A percentile compares a stretch with the other conserved stretches of the same genome.
Conservation (phyloP, 2,888 invertebrate genomes). For the Pheosia tremula region DNA sequence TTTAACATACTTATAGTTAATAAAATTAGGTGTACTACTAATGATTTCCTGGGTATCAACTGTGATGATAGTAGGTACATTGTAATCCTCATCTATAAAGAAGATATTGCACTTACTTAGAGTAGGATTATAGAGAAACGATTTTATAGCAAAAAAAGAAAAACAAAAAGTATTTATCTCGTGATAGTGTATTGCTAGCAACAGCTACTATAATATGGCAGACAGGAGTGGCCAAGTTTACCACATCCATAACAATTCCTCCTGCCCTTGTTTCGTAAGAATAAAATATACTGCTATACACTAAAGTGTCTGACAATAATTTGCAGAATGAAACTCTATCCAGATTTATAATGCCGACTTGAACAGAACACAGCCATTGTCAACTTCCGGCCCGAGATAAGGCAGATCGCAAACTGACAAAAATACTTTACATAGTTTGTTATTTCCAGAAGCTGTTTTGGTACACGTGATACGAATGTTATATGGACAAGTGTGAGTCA, state of each 20-base stretch:
- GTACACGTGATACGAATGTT: constrained; percentile 65
- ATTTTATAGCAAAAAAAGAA: too few species aligned
- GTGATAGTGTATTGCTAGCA: too few species aligned
- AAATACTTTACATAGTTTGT: constrained; percentile 62
- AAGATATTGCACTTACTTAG: too few species aligned
- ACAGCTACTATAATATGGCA: too few species aligned
- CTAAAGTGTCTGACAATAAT: constrained; percentile 1
- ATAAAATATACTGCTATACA: constrained; percentile 2
- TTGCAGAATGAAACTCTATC: constrained; percentile 32
- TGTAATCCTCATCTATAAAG: too few species aligned
- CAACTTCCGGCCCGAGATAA: constrained; percentile 65
- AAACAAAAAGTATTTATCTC: too few species aligned
- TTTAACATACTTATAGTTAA: too few species aligned
- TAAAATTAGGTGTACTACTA: too few species aligned
- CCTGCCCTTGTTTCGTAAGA: background rate
- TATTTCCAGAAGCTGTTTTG: constrained; percentile 70
- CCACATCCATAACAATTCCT: constrained; percentile 3
- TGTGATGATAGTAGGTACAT: too few species aligned
- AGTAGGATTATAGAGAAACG: too few species aligned
- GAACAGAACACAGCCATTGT: constrained; percentile 36
- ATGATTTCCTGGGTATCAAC: too few species aligned
- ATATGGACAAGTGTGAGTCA: constrained; percentile 51
- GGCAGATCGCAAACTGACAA: constrained; percentile 58
- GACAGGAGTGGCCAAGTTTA: background rate
- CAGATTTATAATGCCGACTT: constrained; percentile 31